phyloP scores from a whole-genome alignment of 1,140 invertebrate genomes.

The Pseudobourletiella spinata region DNA sequence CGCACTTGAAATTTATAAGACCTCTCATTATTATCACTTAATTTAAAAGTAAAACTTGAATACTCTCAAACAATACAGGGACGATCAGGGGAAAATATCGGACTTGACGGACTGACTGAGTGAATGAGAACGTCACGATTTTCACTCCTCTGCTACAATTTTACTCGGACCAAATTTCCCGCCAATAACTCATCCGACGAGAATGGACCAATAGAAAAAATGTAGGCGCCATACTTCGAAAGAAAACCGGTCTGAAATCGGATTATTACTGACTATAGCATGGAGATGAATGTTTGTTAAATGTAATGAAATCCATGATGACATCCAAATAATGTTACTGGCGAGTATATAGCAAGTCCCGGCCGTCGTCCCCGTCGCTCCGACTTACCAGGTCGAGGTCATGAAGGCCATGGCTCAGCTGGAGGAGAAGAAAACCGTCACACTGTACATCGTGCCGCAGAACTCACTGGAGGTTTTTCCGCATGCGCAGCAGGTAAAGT shows the following conservation, averaged over 20 bases:
- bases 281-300: not conserved
- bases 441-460: conserved; percentile 16
- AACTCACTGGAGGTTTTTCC: conserved; percentile 13
- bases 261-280: not conserved
- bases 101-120: no score
- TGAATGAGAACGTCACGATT: no score
- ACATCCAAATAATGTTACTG: not conserved
- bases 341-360: not conserved
- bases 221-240: not conserved
- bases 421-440: not conserved
- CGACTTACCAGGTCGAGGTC: not conserved
- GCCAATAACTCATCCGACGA: no score
- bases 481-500: not conserved
- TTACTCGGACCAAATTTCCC: no score
- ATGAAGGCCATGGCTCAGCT: not conserved
- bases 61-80: no score
- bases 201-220: not conserved
- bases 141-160: no score
- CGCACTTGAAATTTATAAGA: no score
- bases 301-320: not conserved
- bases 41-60: no score
- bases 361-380: not conserved
- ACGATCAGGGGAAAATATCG: no score
- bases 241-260: not conserved
- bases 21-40: no score